A percentile compares a stretch with the other conserved stretches of the same genome.
phyloP scores from a whole-genome alignment of 2,888 invertebrate genomes.

The Cepaea hortensis region DNA sequence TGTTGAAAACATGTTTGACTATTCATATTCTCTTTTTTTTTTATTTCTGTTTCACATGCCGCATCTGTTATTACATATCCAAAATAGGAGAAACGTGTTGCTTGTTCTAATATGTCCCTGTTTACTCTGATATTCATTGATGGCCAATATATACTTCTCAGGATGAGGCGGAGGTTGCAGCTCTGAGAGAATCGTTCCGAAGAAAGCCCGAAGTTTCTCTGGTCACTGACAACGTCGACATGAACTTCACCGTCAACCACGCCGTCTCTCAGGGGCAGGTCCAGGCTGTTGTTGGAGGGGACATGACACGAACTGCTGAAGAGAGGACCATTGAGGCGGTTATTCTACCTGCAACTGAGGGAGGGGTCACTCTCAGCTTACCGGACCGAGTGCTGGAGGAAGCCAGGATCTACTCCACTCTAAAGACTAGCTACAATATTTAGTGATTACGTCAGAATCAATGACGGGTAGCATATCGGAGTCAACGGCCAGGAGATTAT shows the following conservation, averaged over 20 bases:
- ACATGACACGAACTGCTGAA: conserved; percentile 36
- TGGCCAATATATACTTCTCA: neutral
- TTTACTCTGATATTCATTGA: too few species aligned
- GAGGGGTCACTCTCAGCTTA: conserved; percentile 23
- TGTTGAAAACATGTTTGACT: too few species aligned
- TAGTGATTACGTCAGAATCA: too few species aligned
- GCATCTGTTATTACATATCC: too few species aligned
- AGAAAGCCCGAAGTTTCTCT: conserved; percentile 52
- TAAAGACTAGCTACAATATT: conserved; percentile 20
- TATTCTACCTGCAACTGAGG: conserved; percentile 27
- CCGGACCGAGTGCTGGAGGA: conserved; percentile 44
- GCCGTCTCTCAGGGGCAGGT: conserved; percentile 47
- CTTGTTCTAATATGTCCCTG: too few species aligned
- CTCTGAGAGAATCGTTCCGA: conserved; percentile 42
- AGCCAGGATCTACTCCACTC: conserved; percentile 26
- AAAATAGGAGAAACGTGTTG: too few species aligned
- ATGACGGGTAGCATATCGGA: too few species aligned
- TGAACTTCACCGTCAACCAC: conserved; percentile 55
- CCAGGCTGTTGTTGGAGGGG: conserved; percentile 21
- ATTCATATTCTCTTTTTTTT: too few species aligned
- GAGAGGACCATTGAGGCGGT: conserved; percentile 47
- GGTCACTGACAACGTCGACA: conserved; percentile 54
- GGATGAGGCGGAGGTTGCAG: conserved; percentile 46
- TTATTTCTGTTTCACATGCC: too few species aligned
- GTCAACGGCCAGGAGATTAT: too few species aligned